Evolutionary conservation across 2,888 invertebrate genomes (phyloP).

Genomic region (Itoplectis maculator): DNA sequence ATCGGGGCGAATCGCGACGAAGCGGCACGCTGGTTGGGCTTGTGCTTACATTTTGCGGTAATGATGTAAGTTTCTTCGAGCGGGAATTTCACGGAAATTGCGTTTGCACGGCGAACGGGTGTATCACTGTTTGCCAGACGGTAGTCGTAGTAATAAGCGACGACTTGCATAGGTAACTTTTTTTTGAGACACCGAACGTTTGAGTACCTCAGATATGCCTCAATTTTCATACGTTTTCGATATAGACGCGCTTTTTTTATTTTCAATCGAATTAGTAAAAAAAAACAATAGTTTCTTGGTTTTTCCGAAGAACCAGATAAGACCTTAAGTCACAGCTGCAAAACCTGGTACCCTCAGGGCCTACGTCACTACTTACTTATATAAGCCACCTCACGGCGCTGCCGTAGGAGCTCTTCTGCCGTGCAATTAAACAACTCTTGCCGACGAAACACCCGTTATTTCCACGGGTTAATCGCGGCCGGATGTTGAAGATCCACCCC

Average conservation of each 20-base stretch:
- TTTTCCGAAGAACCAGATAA: too few species aligned
- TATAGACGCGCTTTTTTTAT: too few species aligned
- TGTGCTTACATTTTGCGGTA: slow-evolving; percentile 12
- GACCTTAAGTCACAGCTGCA: neutral
- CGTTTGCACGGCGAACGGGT: neutral
- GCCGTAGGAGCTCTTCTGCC: neutral
- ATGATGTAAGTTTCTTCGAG: slow-evolving; percentile 52
- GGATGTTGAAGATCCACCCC: slow-evolving; percentile 35
- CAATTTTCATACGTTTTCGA: too few species aligned
- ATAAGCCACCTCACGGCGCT: neutral
- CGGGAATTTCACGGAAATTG: neutral
- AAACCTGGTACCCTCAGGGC: neutral
- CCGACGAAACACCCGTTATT: slow-evolving; percentile 67
- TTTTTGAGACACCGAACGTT: too few species aligned
- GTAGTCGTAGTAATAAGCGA: too few species aligned
- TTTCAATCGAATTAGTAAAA: too few species aligned
- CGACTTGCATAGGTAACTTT: too few species aligned
- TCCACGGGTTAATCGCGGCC: slow-evolving; percentile 62
- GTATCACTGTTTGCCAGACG: too few species aligned
- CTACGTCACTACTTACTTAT: neutral
- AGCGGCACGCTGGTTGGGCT: neutral
- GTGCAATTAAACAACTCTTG: slow-evolving; percentile 70
- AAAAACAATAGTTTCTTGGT: too few species aligned
- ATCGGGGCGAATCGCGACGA: slow-evolving; percentile 13
- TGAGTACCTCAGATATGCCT: too few species aligned